Conservation (phyloP, 2,888 invertebrate species). For the Drosophila quasianomalipes region DNA sequence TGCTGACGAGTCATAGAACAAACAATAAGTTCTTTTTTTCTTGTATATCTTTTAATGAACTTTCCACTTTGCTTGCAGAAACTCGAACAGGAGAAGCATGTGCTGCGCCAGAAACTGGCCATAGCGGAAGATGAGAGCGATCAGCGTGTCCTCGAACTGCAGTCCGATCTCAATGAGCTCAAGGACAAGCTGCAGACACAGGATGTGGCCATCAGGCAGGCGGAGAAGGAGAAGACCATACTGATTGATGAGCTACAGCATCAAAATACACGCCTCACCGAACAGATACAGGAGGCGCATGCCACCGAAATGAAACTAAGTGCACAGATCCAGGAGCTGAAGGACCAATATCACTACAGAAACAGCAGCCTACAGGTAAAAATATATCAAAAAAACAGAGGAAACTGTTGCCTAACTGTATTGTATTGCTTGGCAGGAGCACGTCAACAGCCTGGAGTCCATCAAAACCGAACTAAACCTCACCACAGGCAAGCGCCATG, state of each 20-base stretch:
- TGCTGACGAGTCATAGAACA: slow-evolving; percentile 65
- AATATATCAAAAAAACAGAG: neutral
- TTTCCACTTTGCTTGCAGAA: slow-evolving; percentile 87
- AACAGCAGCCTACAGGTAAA: slow-evolving; percentile 90
- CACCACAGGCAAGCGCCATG: slow-evolving; percentile 92
- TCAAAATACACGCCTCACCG: slow-evolving; percentile 94
- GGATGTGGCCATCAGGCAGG: slow-evolving; percentile 84
- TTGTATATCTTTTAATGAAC: slow-evolving; percentile 41
- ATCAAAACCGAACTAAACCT: slow-evolving; percentile 94
- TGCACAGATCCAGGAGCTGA: slow-evolving; percentile 92
- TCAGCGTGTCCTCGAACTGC: slow-evolving; percentile 93
- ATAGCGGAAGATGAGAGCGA: slow-evolving; percentile 96
- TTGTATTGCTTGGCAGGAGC: slow-evolving; percentile 88
- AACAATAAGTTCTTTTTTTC: slow-evolving; percentile 39
- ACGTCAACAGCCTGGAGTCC: slow-evolving; percentile 94
- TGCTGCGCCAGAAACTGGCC: slow-evolving; percentile 93
- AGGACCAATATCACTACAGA: slow-evolving; percentile 93
- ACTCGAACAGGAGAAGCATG: slow-evolving; percentile 96
- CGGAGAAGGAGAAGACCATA: slow-evolving; percentile 92
- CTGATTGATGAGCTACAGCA: slow-evolving; percentile 94
- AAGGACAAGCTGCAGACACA: slow-evolving; percentile 91
- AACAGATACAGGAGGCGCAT: slow-evolving; percentile 93
- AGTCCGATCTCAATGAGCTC: slow-evolving; percentile 94
- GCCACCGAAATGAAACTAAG: slow-evolving; percentile 92
- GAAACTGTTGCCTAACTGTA: neutral